Base-by-base conservation (phyloP, 2,113 vertebrate genomes). In the Xenopus borealis region DNA sequence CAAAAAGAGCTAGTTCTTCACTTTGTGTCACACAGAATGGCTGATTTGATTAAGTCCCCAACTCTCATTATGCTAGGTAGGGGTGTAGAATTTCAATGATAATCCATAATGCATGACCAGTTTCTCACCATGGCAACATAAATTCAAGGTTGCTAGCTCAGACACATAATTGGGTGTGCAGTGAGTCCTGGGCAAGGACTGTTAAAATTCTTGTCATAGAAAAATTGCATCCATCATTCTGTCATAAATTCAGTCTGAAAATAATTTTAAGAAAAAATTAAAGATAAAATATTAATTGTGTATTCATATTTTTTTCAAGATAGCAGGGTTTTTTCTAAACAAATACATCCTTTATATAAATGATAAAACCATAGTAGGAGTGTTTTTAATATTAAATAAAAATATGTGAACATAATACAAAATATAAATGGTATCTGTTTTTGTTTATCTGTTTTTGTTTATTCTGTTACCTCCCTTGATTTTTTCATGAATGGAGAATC, bases 1-100 rank as follows among this genome's bases (percentile, higher is more conserved):
- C 96, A 98, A 98, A 96, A 87, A 91, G 87, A 91, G 90, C 93
- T 83, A 90, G 93, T 92, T 94, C 95, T 94, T 94, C 94, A 96
- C 94, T 95, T 95, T 95, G 95, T 96, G 96, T 94, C 92, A 88
- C 93, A 92, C 91, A 95, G 94, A 98, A 98, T 97, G 94, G 94
- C 95, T 98, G 96, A 98, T 98, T 98, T 98, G 95, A 99, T 99
- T 98, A 99, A 98, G 96, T 97, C 95, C 94, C 91, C 88, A 91
- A 89, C 94, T 94, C 96, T 98, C 95, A 97, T 98, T 99, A 98
- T 98, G 94, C 94, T 95, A 97, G 94, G 94, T 95, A 95, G 94
- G 94, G 94, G 96, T 97, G 95, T 95, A 96, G 96, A 98, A 99
- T 99, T 98, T 98, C 96, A 98, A 98, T 98, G 95, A 96, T 98